Evolutionary conservation across 2,888 invertebrate species (phyloP).

Genomic region (Chloroclysta siterata): DNA sequence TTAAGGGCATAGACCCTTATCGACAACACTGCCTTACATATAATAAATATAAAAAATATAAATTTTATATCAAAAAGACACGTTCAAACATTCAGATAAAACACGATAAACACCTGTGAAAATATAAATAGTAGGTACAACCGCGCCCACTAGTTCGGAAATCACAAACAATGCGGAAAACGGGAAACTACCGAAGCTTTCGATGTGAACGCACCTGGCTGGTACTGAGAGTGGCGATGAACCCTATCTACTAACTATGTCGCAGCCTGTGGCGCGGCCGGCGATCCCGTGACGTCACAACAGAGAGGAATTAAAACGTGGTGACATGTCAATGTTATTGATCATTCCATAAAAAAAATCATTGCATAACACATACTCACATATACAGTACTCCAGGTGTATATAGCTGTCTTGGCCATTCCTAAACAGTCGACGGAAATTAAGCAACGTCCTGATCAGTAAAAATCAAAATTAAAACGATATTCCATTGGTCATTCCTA

Average conservation of each 20-base stretch:
- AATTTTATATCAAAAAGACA: too few relatives aligned
- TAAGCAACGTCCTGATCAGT: too few relatives aligned
- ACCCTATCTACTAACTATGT: slow-evolving; percentile 52
- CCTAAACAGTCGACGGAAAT: too few relatives aligned
- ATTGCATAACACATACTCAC: too few relatives aligned
- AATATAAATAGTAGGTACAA: too few relatives aligned
- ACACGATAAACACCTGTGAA: neutral
- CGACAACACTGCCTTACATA: too few relatives aligned
- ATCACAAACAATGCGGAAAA: slow-evolving; percentile 53
- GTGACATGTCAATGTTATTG: slow-evolving; percentile 5
- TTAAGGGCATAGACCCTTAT: too few relatives aligned
- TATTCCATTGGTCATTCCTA: too few relatives aligned
- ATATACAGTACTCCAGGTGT: too few relatives aligned
- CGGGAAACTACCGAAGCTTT: slow-evolving; percentile 52
- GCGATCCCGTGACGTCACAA: slow-evolving; percentile 75
- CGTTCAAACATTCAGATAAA: neutral
- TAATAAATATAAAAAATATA: too few relatives aligned
- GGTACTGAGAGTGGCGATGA: slow-evolving; percentile 63
- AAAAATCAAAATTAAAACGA: too few relatives aligned
- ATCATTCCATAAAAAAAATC: neutral
- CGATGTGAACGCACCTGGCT: slow-evolving; percentile 74
- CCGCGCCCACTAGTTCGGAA: slow-evolving; percentile 37
- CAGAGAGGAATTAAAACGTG: slow-evolving; percentile 18
- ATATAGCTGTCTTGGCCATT: too few relatives aligned
- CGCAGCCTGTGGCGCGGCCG: slow-evolving; percentile 50